Conservation (phyloP, 2,113 vertebrate genomes). For the Dicentrarchus labrax region DNA sequence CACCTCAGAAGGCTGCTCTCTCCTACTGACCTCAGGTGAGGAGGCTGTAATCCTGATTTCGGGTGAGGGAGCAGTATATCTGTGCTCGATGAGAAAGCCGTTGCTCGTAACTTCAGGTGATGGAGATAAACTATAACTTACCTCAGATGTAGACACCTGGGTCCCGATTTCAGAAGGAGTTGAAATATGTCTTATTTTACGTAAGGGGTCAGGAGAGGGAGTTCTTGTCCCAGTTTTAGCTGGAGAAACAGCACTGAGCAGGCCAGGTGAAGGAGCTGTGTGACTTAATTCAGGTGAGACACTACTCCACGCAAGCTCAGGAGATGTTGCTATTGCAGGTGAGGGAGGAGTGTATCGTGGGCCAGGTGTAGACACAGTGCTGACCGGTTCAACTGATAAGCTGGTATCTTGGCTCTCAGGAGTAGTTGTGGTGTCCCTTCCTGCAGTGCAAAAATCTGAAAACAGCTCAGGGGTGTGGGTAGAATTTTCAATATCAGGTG, state of each 20-base stretch:
- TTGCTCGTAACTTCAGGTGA: constrained; percentile 49
- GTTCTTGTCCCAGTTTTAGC: constrained; percentile 38
- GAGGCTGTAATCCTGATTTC: constrained; percentile 77
- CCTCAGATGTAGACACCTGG: constrained; percentile 47
- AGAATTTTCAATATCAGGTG: constrained; percentile 63
- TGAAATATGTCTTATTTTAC: constrained; percentile 28
- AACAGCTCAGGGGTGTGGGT: constrained; percentile 47
- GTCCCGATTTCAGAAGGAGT: constrained; percentile 39
- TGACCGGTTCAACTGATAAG: constrained; percentile 44
- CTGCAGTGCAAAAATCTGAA: constrained; percentile 25
- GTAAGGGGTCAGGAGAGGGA: constrained; percentile 53
- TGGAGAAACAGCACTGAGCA: constrained; percentile 31
- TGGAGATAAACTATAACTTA: constrained; percentile 65
- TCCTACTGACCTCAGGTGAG: constrained; percentile 66
- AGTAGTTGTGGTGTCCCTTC: constrained; percentile 28
- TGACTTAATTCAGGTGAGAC: constrained; percentile 52
- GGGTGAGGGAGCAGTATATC: constrained; percentile 70
- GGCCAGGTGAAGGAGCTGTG: constrained; percentile 43
- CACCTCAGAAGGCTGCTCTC: constrained; percentile 26
- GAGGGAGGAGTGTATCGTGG: constrained; percentile 67
- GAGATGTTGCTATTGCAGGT: constrained; percentile 56
- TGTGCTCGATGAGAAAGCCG: constrained; percentile 52
- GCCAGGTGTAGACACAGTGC: constrained; percentile 55
- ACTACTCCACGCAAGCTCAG: constrained; percentile 39
- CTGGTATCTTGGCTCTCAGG: constrained; percentile 42